Conservation (phyloP, 2,888 invertebrate genomes). For the Harpagoxenus sublaevis region DNA sequence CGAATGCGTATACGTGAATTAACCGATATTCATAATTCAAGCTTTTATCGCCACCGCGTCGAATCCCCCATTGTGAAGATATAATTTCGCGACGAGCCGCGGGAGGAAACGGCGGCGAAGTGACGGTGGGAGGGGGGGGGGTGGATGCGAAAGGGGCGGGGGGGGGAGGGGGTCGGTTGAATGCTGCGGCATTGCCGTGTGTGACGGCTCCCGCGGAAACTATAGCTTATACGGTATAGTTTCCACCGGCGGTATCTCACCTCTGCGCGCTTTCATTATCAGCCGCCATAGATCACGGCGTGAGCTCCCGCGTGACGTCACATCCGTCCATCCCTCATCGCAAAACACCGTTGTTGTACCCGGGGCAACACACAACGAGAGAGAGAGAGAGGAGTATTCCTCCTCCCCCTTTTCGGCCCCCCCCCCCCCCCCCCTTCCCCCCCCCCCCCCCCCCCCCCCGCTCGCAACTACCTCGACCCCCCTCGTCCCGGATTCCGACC, state of each 20-base stretch:
- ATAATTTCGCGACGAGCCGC: constrained; percentile 61
- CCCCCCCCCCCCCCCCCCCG: background rate
- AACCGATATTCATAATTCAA: constrained; percentile 80
- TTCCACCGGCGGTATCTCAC: constrained; percentile 77
- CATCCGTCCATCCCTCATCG: constrained; percentile 84
- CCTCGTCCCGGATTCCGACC: constrained; percentile 12
- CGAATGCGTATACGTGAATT: constrained; percentile 68
- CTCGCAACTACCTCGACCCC: background rate
- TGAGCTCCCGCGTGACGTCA: constrained; percentile 81
- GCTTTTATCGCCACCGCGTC: constrained; percentile 77
- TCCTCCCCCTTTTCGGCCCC: background rate
- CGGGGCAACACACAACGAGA: constrained; percentile 18
- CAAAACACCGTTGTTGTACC: constrained; percentile 60
- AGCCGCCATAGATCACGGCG: constrained; percentile 83
- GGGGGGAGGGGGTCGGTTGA: constrained; percentile 9
- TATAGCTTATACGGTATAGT: constrained; percentile 79
- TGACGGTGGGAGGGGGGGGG: background rate
- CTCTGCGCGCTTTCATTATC: constrained; percentile 85
- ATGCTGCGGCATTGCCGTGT: constrained; percentile 53
- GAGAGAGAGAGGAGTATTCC: background rate
- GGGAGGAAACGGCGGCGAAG: constrained; percentile 27
- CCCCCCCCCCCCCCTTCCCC: background rate
- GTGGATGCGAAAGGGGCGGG: constrained; percentile 5
- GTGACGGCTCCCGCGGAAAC: constrained; percentile 78
- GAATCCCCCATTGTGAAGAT: constrained; percentile 74